Conservation (phyloP, 1,140 invertebrate species). For the Orussus abietinus region DNA sequence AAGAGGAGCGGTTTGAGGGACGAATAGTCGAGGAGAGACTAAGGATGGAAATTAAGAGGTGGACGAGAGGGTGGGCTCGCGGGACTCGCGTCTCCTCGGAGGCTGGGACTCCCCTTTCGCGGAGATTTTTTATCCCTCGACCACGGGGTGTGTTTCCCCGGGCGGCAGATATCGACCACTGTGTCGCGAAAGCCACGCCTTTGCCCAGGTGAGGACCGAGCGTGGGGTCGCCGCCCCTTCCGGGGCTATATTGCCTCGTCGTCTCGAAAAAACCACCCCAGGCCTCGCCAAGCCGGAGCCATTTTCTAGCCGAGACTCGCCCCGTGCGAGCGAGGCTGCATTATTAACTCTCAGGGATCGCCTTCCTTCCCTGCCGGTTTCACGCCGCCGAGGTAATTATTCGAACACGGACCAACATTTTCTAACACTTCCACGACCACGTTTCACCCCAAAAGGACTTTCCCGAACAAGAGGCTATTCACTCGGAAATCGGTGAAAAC, state of each 20-base stretch:
- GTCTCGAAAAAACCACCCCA: neutral
- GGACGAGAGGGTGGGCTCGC: conserved; percentile 5
- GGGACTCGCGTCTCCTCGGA: neutral
- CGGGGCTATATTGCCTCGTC: neutral
- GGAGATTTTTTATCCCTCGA: neutral
- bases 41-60: neutral
- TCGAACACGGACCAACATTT: too few relatives aligned
- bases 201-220: conserved; percentile 33
- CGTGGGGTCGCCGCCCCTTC: conserved; percentile 24
- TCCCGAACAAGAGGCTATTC: too few relatives aligned
- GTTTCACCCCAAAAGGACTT: too few relatives aligned
- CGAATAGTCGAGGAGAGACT: neutral
- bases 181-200: conserved; percentile 38
- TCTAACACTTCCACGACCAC: too few relatives aligned
- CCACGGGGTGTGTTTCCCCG: conserved; percentile 23
- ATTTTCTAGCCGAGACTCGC: neutral
- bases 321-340: too few relatives aligned
- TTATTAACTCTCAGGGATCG: too few relatives aligned
- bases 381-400: too few relatives aligned
- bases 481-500: too few relatives aligned
- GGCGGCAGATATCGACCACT: conserved; percentile 33
- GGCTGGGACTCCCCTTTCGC: neutral
- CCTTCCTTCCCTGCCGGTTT: too few relatives aligned
- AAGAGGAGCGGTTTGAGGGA: neutral
- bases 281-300: neutral